phyloP scores from a whole-genome alignment of 2,113 vertebrate species.

The Astatoreochromis straeleni region DNA sequence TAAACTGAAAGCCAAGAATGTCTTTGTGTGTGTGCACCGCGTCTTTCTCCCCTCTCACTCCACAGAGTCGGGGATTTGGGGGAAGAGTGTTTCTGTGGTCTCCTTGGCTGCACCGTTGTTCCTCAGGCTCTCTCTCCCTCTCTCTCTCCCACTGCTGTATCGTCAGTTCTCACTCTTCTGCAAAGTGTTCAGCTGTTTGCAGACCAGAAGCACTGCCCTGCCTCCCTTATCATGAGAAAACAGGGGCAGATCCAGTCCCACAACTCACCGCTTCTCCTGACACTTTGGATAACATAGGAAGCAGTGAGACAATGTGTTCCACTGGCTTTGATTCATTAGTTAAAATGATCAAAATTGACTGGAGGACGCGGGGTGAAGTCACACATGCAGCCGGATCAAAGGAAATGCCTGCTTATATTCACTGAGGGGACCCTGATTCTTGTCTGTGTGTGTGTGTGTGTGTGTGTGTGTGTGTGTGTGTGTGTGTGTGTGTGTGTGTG shows the following conservation, averaged over 20 bases:
- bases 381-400: not conserved
- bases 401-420: not conserved
- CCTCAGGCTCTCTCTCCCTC: slow-evolving; percentile 3
- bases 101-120: slow-evolving; percentile 62
- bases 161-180: not conserved
- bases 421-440: not conserved
- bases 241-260: slow-evolving; percentile 47
- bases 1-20: slow-evolving; percentile 61
- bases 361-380: slow-evolving; percentile 10
- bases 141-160: slow-evolving; percentile 8
- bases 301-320: slow-evolving; percentile 20
- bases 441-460: not conserved
- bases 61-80: slow-evolving; percentile 42
- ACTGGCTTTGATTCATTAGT: not conserved
- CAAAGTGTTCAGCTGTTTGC: slow-evolving; percentile 22
- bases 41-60: not conserved
- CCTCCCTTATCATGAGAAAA: slow-evolving; percentile 51
- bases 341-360: slow-evolving; percentile 27
- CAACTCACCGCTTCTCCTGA: not conserved
- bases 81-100: slow-evolving; percentile 53
- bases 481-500: not conserved
- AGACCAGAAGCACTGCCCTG: slow-evolving; percentile 13
- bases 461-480: not conserved
- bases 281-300: slow-evolving; percentile 58
- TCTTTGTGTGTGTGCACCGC: slow-evolving; percentile 57